Percentiles rank a stretch among this genome's conserved stretches.
Evolutionary conservation across 92 coral and sea anemone species (phyloP).

Genomic region (Micromussa lordhowensis): DNA sequence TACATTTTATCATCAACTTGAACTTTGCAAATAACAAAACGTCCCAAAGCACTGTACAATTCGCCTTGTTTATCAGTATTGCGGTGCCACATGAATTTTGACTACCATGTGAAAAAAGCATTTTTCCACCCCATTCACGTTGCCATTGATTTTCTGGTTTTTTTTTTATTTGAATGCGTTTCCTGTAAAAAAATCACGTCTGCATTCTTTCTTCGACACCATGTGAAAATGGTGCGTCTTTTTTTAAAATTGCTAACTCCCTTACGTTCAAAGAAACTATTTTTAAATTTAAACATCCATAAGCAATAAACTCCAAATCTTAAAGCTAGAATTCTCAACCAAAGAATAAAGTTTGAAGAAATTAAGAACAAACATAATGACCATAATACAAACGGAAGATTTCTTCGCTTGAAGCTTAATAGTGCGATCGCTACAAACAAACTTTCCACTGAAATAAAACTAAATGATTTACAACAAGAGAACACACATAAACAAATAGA

Average conservation of each 20-base stretch:
- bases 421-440: conserved; percentile 21
- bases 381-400: too few relatives aligned
- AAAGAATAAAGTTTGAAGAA: conserved; percentile 9
- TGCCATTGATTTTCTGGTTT: conserved; percentile 19
- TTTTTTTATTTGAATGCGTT: conserved; percentile 2
- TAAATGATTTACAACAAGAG: neutral
- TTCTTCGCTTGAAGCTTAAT: too few relatives aligned
- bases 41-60: conserved; percentile 3
- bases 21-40: conserved; percentile 21
- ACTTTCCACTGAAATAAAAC: conserved; percentile 29
- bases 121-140: conserved; percentile 23
- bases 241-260: too few relatives aligned
- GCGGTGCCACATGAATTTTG: neutral
- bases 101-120: too few relatives aligned
- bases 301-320: neutral
- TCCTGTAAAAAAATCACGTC: too few relatives aligned
- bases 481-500: conserved; percentile 20
- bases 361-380: too few relatives aligned
- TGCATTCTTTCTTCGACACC: too few relatives aligned
- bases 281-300: conserved; percentile 20
- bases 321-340: conserved; percentile 3
- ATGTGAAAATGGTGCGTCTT: too few relatives aligned
- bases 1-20: conserved; percentile 12
- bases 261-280: neutral
- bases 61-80: conserved; percentile 8